phyloP scores from a whole-genome alignment of 2,113 vertebrate genomes.

The Chrysochloris asiatica region DNA sequence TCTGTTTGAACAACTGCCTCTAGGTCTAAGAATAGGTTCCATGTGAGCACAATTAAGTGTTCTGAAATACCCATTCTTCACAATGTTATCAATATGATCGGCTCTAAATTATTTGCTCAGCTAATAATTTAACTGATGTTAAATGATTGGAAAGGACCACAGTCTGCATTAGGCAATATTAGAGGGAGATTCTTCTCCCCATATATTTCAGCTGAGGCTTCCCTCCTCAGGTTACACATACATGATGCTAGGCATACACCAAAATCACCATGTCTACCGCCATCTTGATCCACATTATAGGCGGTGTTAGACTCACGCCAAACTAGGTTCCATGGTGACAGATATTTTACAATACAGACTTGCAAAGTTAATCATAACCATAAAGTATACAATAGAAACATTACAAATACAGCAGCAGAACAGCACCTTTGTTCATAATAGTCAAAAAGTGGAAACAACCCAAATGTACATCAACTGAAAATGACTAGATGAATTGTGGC shows the following conservation, averaged over 20 bases:
- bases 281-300: neutral
- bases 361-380: constrained; percentile 32
- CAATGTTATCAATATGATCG: too few relatives aligned
- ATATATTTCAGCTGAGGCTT: neutral
- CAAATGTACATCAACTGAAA: neutral
- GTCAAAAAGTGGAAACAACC: neutral
- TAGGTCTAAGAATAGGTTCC: too few relatives aligned
- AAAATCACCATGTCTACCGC: neutral
- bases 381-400: constrained; percentile 24
- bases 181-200: neutral
- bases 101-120: neutral
- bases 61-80: too few relatives aligned
- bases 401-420: constrained; percentile 5
- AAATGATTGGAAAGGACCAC: constrained; percentile 26
- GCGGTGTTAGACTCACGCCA: neutral
- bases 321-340: neutral
- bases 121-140: constrained; percentile 14
- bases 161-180: neutral
- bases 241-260: neutral
- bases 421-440: constrained; percentile 16
- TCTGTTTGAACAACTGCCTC: too few relatives aligned
- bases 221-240: neutral
- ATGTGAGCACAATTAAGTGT: too few relatives aligned
- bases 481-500: constrained; percentile 18
- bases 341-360: constrained; percentile 36